Conservation (phyloP, 2,888 invertebrate species). For the Rhaphigaster nebulosa region DNA sequence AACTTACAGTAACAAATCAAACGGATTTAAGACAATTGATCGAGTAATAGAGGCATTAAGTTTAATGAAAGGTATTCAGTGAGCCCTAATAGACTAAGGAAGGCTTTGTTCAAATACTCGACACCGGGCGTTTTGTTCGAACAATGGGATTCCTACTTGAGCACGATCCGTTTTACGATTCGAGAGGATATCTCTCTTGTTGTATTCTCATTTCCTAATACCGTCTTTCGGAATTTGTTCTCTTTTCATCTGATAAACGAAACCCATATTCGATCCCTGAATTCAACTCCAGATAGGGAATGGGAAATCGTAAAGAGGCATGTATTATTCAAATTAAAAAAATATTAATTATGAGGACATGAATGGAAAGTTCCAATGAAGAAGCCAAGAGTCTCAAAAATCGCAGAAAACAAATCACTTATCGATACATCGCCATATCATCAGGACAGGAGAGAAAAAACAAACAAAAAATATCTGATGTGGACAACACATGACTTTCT, state of each 20-base stretch:
- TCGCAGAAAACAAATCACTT: too few relatives aligned
- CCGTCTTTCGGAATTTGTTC: neutral
- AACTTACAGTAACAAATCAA: too few relatives aligned
- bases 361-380: too few relatives aligned
- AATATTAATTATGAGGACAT: too few relatives aligned
- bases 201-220: neutral
- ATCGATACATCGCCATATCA: too few relatives aligned
- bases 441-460: too few relatives aligned
- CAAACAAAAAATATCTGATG: too few relatives aligned
- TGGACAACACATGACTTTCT: too few relatives aligned
- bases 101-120: neutral
- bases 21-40: neutral
- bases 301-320: too few relatives aligned
- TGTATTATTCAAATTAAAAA: too few relatives aligned
- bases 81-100: neutral
- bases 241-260: neutral
- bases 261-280: neutral
- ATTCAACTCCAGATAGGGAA: neutral
- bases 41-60: neutral
- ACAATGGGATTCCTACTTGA: neutral
- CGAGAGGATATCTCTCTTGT: neutral
- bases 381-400: too few relatives aligned
- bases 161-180: neutral
- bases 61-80: neutral
- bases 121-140: neutral